These are phyloP conservation scores for Agrochola macilenta DNA, from an alignment of 2,888 invertebrate genomes.

Conservation along the genomic window DNA sequence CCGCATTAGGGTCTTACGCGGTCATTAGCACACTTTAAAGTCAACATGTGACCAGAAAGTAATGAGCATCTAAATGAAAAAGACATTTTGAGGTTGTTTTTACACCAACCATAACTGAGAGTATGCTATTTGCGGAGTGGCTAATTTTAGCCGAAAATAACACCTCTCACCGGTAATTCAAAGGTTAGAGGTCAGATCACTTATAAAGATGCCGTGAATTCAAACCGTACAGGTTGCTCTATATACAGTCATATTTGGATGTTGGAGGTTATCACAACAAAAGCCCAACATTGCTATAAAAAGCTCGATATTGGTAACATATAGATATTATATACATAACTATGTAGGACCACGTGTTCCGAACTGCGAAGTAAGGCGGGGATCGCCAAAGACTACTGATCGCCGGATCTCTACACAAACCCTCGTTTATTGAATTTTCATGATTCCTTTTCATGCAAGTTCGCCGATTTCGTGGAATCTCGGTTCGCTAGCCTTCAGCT, in stretches of 20 bases:
- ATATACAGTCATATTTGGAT: background rate
- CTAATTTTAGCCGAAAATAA: background rate
- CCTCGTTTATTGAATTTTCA: slow-evolving; percentile 64
- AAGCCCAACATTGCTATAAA: slow-evolving; percentile 14
- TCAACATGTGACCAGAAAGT: background rate
- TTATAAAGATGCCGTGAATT: background rate
- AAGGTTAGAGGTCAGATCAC: background rate
- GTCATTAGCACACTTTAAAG: background rate
- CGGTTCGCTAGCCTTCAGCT: slow-evolving; percentile 17
- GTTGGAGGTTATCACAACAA: background rate
- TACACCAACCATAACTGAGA: too few relatives aligned
- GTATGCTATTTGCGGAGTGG: too few relatives aligned
- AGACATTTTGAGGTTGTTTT: background rate
- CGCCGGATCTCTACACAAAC: slow-evolving; percentile 63
- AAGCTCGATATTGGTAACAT: slow-evolving; percentile 7
- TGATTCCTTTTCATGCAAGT: slow-evolving; percentile 61
- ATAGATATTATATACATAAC: slow-evolving; percentile 4
- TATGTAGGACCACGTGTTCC: slow-evolving; percentile 38
- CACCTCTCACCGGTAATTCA: background rate
- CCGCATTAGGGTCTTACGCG: background rate
- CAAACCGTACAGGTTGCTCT: background rate
- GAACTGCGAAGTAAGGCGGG: slow-evolving; percentile 35
- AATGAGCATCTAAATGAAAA: background rate
- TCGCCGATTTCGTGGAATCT: slow-evolving; percentile 58
- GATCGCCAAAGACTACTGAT: slow-evolving; percentile 56